phyloP scores from a whole-genome alignment of 2,113 vertebrate genomes.

The Corvus cornix region DNA sequence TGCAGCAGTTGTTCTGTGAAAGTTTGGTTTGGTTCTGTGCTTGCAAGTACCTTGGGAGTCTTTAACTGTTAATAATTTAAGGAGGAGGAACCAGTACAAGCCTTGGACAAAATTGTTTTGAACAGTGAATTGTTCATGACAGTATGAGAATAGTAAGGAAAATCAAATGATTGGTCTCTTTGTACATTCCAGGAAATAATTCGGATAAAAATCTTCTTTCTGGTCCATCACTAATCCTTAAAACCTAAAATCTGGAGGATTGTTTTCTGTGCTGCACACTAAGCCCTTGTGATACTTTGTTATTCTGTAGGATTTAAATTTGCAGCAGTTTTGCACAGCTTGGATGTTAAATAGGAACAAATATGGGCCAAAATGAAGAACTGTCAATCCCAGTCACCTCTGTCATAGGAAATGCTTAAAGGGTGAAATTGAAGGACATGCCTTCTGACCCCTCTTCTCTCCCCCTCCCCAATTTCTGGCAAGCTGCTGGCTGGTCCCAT shows the following conservation, averaged over 20 bases:
- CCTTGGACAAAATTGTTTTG: neutral
- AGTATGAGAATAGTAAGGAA: neutral
- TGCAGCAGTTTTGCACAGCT: neutral
- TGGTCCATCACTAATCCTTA: neutral
- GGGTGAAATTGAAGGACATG: neutral
- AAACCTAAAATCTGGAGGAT: neutral
- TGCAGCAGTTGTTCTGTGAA: neutral
- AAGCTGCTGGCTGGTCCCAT: neutral
- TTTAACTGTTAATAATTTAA: neutral
- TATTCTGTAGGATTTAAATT: neutral
- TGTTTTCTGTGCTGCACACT: neutral
- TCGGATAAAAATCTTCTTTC: neutral
- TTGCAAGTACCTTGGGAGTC: neutral
- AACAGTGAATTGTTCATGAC: neutral
- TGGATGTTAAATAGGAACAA: neutral
- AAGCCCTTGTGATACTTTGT: neutral
- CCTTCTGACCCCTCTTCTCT: neutral
- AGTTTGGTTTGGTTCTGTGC: neutral
- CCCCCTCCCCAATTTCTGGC: rapidly evolving
- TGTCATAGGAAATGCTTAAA: neutral
- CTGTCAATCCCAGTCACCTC: neutral
- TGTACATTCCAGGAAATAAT: neutral
- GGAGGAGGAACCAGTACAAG: neutral
- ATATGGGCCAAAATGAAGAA: neutral
- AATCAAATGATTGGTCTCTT: neutral